Percentiles rank a stretch among this genome's conserved stretches.
These are phyloP conservation scores for Lagorchestes hirsutus DNA, from an alignment of 2,797 vertebrate genomes.

Conservation along the genomic window DNA sequence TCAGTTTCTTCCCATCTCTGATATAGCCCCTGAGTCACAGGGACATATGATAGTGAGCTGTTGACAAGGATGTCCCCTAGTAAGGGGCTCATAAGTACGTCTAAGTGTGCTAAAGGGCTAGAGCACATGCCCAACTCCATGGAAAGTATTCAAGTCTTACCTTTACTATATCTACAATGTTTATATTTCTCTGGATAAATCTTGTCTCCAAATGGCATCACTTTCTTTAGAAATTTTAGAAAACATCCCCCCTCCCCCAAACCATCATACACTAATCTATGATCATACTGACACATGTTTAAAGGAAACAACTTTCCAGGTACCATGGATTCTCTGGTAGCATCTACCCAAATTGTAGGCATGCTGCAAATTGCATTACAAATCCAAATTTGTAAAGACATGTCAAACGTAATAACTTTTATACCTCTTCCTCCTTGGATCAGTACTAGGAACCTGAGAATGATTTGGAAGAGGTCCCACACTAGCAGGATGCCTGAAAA, in stretches of 20 bases:
- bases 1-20: neutral
- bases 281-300: no score
- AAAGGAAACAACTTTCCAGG: neutral
- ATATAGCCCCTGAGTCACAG: neutral
- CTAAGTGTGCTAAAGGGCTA: neutral
- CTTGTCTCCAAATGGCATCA: neutral
- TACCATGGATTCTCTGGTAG: neutral
- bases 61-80: neutral
- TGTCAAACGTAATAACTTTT: neutral
- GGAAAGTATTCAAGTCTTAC: neutral
- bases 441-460: neutral
- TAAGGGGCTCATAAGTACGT: neutral
- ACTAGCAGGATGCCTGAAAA: neutral
- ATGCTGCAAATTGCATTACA: neutral
- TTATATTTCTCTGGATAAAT: neutral
- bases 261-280: no score
- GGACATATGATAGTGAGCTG: neutral
- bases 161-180: neutral
- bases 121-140: no score
- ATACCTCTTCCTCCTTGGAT: neutral
- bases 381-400: neutral
- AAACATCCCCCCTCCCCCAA: neutral
- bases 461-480: neutral
- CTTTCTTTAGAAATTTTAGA: neutral
- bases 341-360: neutral